These are phyloP conservation scores for Priocnemis perturbator DNA, from an alignment of 2,888 invertebrate genomes.

Conservation along the genomic window DNA sequence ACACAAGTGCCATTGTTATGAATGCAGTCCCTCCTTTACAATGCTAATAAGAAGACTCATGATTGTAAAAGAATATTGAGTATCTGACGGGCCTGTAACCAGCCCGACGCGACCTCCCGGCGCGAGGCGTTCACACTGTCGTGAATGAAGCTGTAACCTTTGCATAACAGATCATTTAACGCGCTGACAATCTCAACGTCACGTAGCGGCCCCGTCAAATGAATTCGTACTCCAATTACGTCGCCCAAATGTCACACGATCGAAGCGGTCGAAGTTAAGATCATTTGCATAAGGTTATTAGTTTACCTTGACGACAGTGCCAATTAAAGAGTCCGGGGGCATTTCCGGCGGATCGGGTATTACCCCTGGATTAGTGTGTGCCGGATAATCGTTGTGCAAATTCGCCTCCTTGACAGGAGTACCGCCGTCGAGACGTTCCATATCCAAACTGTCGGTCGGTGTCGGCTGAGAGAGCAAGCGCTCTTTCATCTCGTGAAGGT, in stretches of 20 bases:
- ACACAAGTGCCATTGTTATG: too few species aligned
- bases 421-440: slow-evolving; percentile 79
- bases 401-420: slow-evolving; percentile 74
- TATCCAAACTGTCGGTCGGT: slow-evolving; percentile 81
- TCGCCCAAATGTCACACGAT: too few species aligned
- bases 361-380: slow-evolving; percentile 75
- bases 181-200: not conserved
- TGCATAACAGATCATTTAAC: not conserved
- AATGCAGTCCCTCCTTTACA: too few species aligned
- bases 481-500: slow-evolving; percentile 96
- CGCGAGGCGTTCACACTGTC: too few species aligned
- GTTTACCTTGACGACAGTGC: slow-evolving; percentile 92
- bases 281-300: not conserved
- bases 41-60: too few species aligned
- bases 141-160: not conserved
- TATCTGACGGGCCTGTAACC: too few species aligned
- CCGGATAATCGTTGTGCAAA: slow-evolving; percentile 74
- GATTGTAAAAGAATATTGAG: too few species aligned
- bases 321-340: slow-evolving; percentile 84
- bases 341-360: slow-evolving; percentile 74
- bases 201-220: not conserved
- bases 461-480: slow-evolving; percentile 85
- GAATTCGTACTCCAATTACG: not conserved
- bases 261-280: not conserved
- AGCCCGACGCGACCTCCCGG: too few species aligned